Evolutionary conservation across 2,888 invertebrate species (phyloP), one percentile per base, ranked within the genome.

Genomic region (Epinotia bilunana): DNA sequence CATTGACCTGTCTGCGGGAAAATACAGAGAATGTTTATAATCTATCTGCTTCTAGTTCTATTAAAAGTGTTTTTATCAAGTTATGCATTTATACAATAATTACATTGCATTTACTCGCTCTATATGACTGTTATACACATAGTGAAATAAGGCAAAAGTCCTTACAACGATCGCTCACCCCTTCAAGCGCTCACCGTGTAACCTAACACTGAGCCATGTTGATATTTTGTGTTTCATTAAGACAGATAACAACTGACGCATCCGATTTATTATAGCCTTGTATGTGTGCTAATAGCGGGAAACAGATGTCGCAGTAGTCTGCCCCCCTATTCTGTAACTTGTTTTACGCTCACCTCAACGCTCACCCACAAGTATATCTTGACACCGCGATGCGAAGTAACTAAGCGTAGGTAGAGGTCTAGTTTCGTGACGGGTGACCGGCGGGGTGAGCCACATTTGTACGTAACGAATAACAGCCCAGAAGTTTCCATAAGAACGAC

Each of bases 401-500:
- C n/a, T n/a, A n/a, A n/a, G n/a, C n/a, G n/a, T n/a, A n/a, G n/a
- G n/a, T n/a, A n/a, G n/a, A n/a, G n/a, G n/a, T n/a, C n/a, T n/a
- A n/a, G n/a, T n/a, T n/a, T n/a, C n/a, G n/a, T n/a, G n/a, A n/a
- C n/a, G n/a, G n/a, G n/a, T n/a, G n/a, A n/a, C n/a, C n/a, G n/a
- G n/a, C n/a, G n/a, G n/a, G n/a, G n/a, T n/a, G n/a, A n/a, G n/a
- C n/a, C n/a, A n/a, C n/a, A n/a, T n/a, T n/a, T n/a, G n/a, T n/a
- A n/a, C n/a, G n/a, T n/a, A n/a, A n/a, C n/a, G n/a, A n/a, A n/a
- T n/a, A n/a, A n/a, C n/a, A n/a, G n/a, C n/a, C n/a, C 88, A 89
- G 83, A 91, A 89, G 87, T 90, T 91, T 91, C 91, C 91, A 89
- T 80, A 74, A 87, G 85, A 85, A 77, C 68, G 71, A 77, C 67